These are phyloP conservation scores for Gadus chalcogrammus DNA, from an alignment of 2,113 vertebrate genomes.

Conservation along the genomic window DNA sequence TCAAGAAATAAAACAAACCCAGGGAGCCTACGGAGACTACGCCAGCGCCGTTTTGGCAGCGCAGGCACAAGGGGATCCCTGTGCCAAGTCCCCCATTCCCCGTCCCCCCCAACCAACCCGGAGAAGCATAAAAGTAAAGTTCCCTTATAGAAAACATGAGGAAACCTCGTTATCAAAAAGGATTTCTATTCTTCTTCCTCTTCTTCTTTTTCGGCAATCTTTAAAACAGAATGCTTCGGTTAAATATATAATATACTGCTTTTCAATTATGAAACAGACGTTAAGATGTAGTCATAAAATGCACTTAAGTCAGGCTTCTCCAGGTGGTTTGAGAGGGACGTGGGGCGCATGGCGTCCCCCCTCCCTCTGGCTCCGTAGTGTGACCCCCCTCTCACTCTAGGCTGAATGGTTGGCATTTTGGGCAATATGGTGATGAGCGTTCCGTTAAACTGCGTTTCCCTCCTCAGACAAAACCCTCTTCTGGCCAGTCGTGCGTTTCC, in stretches of 20 bases:
- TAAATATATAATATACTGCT: constrained; percentile 62
- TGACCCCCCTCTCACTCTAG: background rate
- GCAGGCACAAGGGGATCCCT: constrained; percentile 17
- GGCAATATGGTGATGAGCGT: constrained; percentile 22
- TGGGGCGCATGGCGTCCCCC: background rate
- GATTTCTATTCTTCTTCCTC: constrained; percentile 1
- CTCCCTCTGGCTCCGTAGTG: background rate
- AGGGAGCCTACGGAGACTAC: constrained; percentile 14
- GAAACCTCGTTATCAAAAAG: constrained; percentile 65
- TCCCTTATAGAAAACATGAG: constrained; percentile 66
- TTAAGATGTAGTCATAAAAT: constrained; percentile 58
- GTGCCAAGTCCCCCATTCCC: constrained; percentile 35
- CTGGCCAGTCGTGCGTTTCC: constrained; percentile 50
- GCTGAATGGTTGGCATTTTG: too few relatives aligned
- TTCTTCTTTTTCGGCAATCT: constrained; percentile 59
- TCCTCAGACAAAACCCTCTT: constrained; percentile 50
- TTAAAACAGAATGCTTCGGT: constrained; percentile 77
- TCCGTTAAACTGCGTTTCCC: constrained; percentile 43
- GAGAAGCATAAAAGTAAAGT: constrained; percentile 51
- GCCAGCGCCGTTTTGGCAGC: constrained; percentile 22
- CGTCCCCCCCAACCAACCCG: constrained; percentile 32
- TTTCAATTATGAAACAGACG: constrained; percentile 63
- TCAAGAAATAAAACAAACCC: background rate
- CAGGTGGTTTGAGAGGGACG: constrained; percentile 33
- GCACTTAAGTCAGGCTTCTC: constrained; percentile 43